These are phyloP conservation scores for Acipenser ruthenus DNA, from an alignment of 2,797 vertebrate genomes.

Conservation along the genomic window DNA sequence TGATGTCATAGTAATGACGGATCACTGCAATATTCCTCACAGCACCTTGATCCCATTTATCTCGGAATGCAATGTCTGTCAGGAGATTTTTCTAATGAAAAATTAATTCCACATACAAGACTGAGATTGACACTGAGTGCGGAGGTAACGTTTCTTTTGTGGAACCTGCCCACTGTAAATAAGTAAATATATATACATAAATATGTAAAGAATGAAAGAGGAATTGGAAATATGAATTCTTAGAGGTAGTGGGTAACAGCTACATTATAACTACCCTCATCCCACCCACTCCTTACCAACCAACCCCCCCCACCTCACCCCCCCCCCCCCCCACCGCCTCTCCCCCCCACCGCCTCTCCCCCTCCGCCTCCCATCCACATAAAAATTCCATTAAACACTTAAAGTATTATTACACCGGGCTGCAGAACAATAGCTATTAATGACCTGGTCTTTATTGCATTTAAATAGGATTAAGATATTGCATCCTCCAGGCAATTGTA, in stretches of 20 bases:
- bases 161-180: slow-evolving; percentile 15
- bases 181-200: slow-evolving; percentile 24
- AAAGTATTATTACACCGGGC: slow-evolving; percentile 29
- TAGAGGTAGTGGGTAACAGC: no score
- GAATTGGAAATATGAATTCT: no score
- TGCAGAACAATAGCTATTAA: slow-evolving; percentile 35
- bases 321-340: no score
- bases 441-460: slow-evolving; percentile 28
- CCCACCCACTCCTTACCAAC: slow-evolving; percentile 1
- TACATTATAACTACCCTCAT: no score
- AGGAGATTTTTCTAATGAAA: slow-evolving; percentile 30
- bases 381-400: slow-evolving; percentile 37
- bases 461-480: slow-evolving; percentile 27
- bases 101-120: slow-evolving; percentile 24
- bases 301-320: slow-evolving; percentile 12
- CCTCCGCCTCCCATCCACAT: slow-evolving; percentile 19
- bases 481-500: slow-evolving; percentile 28
- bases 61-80: slow-evolving; percentile 27
- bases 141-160: slow-evolving; percentile 14
- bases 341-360: not conserved
- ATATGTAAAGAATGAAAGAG: not conserved
- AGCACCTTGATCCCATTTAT: slow-evolving; percentile 24
- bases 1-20: slow-evolving; percentile 25
- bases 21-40: slow-evolving; percentile 26
- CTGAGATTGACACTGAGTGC: slow-evolving; percentile 22